phyloP scores from a whole-genome alignment of 2,797 vertebrate genomes.

The Gallirallus australis region DNA sequence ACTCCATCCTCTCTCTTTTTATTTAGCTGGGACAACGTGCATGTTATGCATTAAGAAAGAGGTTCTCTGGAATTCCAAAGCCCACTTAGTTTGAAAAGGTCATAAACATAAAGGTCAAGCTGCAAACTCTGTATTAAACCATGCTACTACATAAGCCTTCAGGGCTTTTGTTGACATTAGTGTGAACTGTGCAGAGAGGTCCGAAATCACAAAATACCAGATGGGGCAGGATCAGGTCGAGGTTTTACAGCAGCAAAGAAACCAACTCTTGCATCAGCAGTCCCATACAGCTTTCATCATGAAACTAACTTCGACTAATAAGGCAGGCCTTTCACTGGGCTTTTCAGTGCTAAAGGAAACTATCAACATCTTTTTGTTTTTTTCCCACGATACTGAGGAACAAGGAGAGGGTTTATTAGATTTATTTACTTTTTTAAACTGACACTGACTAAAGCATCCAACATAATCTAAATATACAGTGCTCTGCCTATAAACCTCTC shows the following conservation, averaged over 20 bases:
- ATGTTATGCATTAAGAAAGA: conserved; percentile 23
- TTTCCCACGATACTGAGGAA: neutral
- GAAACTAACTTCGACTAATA: neutral
- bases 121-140: conserved; percentile 51
- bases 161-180: conserved; percentile 48
- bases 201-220: conserved; percentile 17
- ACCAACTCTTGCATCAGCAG: neutral
- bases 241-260: conserved; percentile 8
- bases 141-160: conserved; percentile 33
- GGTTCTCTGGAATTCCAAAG: neutral
- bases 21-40: neutral
- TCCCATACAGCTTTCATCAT: neutral
- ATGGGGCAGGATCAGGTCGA: neutral
- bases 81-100: conserved; percentile 63
- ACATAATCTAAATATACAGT: neutral
- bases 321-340: neutral
- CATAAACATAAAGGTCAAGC: conserved; percentile 46
- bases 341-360: neutral
- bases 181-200: neutral
- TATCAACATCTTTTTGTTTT: neutral
- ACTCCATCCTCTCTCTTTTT: neutral
- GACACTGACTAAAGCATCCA: neutral
- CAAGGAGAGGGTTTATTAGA: neutral
- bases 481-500: neutral
- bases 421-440: neutral